Evolutionary conservation across 2,113 vertebrate genomes (phyloP), one percentile per base, ranked within the genome.

Genomic region (Echinops telfairi): DNA sequence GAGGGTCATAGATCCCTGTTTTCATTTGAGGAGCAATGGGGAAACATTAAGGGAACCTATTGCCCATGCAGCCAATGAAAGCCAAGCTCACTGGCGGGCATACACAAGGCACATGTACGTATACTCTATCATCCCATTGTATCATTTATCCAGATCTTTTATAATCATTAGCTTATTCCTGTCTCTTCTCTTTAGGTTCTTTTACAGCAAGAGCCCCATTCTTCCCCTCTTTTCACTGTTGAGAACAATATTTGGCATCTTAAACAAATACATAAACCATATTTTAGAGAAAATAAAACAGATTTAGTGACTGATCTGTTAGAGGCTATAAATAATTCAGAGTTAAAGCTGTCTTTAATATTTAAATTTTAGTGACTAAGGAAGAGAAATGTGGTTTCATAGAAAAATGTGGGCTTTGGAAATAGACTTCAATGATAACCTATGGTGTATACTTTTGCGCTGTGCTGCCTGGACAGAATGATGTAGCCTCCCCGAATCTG

Each of bases 231-330:
- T 29, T 10, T 29, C 5, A 58, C 12, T 58, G 60, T 40, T 53
- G 76, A 66, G 2, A 36, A 70, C 64, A 86, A 53, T 85, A 31
- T 4, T 15, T 73, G 19, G 4, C 19, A 36, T 80, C 71, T 75
- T 31, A 3, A 87, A 79, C 20, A 66, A 76, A 90, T 29, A 25
- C 81, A 77, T 68, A 43, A 81, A 80, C 40, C 10, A 29, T 0
- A 83, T 36, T 86, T 68, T 87, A 33, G 92, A 83, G 15, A 88
- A 90, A 89, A 75, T 33, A 68, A 90, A 82, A 36, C 62, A 81
- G 73, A 85, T 3, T 89, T 75, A 79, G 53, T 38, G 10, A 89
- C 17, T 73, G 66, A 57, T 36, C 16, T 9, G 20, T 92, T 68
- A 83, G 1, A 89, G 25, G 85, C 33, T 17, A 22, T 40, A 88